A percentile compares a stretch with the other conserved stretches of the same genome.
phyloP scores from a whole-genome alignment of 2,888 invertebrate species.

The Polyploca ridens region DNA sequence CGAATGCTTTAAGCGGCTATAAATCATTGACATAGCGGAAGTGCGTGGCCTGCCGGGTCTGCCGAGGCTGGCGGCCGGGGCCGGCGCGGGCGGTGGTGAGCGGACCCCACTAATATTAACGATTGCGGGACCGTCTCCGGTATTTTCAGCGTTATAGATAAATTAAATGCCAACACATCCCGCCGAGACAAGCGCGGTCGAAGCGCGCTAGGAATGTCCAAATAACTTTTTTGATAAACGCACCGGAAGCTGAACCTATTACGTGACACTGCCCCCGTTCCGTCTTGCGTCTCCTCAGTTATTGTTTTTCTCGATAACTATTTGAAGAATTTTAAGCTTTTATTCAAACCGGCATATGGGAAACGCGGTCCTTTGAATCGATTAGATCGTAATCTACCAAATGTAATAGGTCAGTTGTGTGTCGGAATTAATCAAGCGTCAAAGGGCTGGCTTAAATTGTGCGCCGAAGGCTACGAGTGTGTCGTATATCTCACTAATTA shows the following conservation, averaged over 20 bases:
- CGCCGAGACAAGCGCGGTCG: slow-evolving; percentile 63
- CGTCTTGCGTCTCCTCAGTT: slow-evolving; percentile 67
- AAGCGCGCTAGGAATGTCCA: slow-evolving; percentile 77
- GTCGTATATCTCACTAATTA: slow-evolving; percentile 82
- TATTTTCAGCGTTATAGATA: slow-evolving; percentile 79
- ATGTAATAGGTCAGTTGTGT: slow-evolving; percentile 80
- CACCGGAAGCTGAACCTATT: slow-evolving; percentile 81
- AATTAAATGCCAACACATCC: slow-evolving; percentile 82
- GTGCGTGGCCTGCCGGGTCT: slow-evolving; percentile 60
- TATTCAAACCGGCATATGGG: slow-evolving; percentile 72
- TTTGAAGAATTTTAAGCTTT: slow-evolving; percentile 72
- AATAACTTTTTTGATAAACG: slow-evolving; percentile 82
- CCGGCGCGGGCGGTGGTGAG: slow-evolving; percentile 41
- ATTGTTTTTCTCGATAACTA: slow-evolving; percentile 77
- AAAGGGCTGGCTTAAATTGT: slow-evolving; percentile 77
- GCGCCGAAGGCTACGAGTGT: slow-evolving; percentile 70
- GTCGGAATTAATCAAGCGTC: slow-evolving; percentile 83
- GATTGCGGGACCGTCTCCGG: slow-evolving; percentile 68
- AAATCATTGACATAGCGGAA: slow-evolving; percentile 84
- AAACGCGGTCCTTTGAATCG: slow-evolving; percentile 78
- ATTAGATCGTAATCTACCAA: slow-evolving; percentile 77
- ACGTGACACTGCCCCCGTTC: slow-evolving; percentile 78
- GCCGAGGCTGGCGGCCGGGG: not conserved
- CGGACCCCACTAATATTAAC: slow-evolving; percentile 69
- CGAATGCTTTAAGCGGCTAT: slow-evolving; percentile 75